Percentiles rank a stretch among this genome's conserved stretches.
phyloP scores from a whole-genome alignment of 1,140 invertebrate genomes.

The Micrasema minimum region DNA sequence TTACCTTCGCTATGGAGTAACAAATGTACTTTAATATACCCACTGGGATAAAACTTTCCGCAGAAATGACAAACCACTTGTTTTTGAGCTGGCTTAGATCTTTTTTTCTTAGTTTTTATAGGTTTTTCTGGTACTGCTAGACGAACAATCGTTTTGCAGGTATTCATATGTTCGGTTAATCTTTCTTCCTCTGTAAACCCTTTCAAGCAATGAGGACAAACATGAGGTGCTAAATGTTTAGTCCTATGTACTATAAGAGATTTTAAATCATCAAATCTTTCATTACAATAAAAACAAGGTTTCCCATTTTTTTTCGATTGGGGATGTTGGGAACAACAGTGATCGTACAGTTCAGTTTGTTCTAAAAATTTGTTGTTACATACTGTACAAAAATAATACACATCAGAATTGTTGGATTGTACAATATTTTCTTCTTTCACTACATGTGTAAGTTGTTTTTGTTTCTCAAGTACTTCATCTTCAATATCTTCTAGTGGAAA shows the following conservation, averaged over 20 bases:
- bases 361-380: slow-evolving; percentile 61
- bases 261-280: slow-evolving; percentile 63
- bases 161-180: slow-evolving; percentile 55
- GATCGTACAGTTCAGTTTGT: slow-evolving; percentile 56
- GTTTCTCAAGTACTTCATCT: slow-evolving; percentile 1
- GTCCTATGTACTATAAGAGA: slow-evolving; percentile 62
- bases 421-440: slow-evolving; percentile 7
- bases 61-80: slow-evolving; percentile 61
- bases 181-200: slow-evolving; percentile 59
- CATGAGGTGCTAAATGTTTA: slow-evolving; percentile 60
- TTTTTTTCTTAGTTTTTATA: slow-evolving; percentile 56
- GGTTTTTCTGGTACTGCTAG: too few species aligned
- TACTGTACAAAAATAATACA: slow-evolving; percentile 56
- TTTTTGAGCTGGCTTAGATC: slow-evolving; percentile 54
- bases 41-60: slow-evolving; percentile 63
- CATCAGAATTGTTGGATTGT: not conserved
- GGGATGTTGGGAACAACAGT: slow-evolving; percentile 58
- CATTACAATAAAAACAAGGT: slow-evolving; percentile 64
- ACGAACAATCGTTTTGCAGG: too few species aligned
- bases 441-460: too few species aligned
- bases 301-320: slow-evolving; percentile 57
- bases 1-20: slow-evolving; percentile 61
- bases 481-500: slow-evolving; percentile 12
- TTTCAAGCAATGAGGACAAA: slow-evolving; percentile 65
- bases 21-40: slow-evolving; percentile 64